Percentiles rank a stretch among this genome's conserved stretches.
Evolutionary conservation across 2,113 vertebrate species (phyloP).

Genomic region (Oxyruncus cristatus): DNA sequence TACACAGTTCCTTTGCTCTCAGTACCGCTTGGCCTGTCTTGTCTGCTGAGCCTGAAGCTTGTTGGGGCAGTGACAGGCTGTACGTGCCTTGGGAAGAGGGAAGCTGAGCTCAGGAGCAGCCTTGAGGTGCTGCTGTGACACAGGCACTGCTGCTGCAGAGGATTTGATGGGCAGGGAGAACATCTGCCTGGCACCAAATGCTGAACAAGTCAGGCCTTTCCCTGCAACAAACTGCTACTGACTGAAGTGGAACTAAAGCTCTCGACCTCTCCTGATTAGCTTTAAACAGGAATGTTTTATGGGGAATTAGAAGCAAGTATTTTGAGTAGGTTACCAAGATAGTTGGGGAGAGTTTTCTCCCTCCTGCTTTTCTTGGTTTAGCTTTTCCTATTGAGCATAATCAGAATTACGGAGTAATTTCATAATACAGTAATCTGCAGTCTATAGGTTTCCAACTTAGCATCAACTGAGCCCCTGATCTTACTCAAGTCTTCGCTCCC

Average conservation of each 20-base stretch:
- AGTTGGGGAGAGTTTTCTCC: neutral
- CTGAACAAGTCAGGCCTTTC: neutral
- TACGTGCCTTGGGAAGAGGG: accelerated
- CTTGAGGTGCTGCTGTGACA: neutral
- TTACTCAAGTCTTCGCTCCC: neutral
- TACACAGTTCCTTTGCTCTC: neutral
- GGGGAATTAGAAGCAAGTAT: neutral
- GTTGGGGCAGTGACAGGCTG: accelerated
- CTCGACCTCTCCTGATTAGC: neutral
- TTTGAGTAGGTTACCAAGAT: neutral
- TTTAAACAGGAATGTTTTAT: neutral
- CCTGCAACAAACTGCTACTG: neutral
- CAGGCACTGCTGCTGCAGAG: neutral
- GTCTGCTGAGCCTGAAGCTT: neutral
- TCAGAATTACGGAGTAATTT: neutral
- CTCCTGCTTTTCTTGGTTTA: neutral
- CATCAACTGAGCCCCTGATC: neutral
- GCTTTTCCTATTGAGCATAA: neutral
- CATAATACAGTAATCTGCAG: neutral
- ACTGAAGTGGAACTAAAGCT: neutral
- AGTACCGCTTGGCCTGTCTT: neutral
- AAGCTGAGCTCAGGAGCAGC: neutral
- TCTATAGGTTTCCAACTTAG: neutral
- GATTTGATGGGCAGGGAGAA: constrained; percentile 3
- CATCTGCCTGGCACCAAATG: neutral